phyloP scores from a whole-genome alignment of 2,797 vertebrate species.

The Sternarchorhynchus goeldii region DNA sequence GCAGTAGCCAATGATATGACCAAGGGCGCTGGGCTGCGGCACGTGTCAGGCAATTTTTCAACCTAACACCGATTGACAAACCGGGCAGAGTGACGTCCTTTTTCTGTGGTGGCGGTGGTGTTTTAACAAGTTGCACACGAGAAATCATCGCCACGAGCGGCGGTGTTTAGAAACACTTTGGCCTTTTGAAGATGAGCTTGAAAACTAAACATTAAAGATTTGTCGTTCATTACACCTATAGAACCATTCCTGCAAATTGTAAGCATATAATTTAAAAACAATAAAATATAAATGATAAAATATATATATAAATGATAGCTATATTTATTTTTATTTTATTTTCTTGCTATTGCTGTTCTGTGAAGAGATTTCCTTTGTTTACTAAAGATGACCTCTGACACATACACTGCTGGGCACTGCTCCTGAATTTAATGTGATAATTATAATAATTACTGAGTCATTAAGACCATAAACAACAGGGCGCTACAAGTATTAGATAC shows the following conservation, averaged over 20 bases:
- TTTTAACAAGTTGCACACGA: neutral
- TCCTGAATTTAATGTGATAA: neutral
- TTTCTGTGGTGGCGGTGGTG: neutral
- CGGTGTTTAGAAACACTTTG: neutral
- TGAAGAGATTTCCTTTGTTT: too few relatives aligned
- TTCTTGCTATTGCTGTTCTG: too few relatives aligned
- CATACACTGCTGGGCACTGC: too few relatives aligned
- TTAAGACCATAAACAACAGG: neutral
- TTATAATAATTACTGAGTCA: neutral
- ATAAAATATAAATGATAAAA: neutral
- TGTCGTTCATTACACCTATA: neutral
- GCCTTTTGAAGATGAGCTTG: neutral
- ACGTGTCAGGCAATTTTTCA: conserved; percentile 21
- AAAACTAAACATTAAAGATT: neutral
- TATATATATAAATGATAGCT: neutral
- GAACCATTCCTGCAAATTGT: neutral
- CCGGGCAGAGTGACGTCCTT: too few relatives aligned
- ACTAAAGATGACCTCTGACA: too few relatives aligned
- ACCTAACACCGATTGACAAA: conserved; percentile 38
- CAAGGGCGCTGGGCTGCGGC: conserved; percentile 32
- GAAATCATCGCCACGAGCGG: neutral
- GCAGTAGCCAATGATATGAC: conserved; percentile 22
- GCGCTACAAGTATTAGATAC: neutral
- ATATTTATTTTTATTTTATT: too few relatives aligned
- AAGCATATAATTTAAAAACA: neutral